Evolutionary conservation across 2,797 vertebrate species (phyloP), one percentile per base, ranked within the genome.

Genomic region (Xenopus petersii): DNA sequence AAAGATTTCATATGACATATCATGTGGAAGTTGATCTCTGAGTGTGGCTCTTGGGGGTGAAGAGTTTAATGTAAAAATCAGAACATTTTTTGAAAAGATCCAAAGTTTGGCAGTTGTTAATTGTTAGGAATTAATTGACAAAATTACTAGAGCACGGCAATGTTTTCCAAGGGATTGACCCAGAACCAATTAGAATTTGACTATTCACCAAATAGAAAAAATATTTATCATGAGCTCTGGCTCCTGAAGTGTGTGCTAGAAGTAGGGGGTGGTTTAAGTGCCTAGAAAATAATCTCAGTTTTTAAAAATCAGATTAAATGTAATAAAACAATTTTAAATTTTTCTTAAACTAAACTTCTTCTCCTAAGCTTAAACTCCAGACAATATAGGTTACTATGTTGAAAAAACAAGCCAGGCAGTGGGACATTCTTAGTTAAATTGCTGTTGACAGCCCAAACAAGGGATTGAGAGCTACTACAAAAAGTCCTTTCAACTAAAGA

Each of bases 101-200:
- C 87, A 81, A 88, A 87, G 89, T 87, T 89, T 92, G 91, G 91
- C 90, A 91, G 86, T 80, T 84, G 87, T 88, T 86, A 88, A 85
- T 90, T 89, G 89, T 90, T 87, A 89, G 88, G 91, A 89, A 90
- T 90, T 93, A 93, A 93, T 93, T 92, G 91, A 89, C 90, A 88
- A 92, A 92, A 92, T 92, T 91, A 89, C 88, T 85, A 81, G 88
- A 89, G 87, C 84, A 83, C 84, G 84, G 87, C 84, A 82, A 79
- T 82, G 80, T 84, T 88, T 88, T 89, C 82, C 84, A 87, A 88
- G 89, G 87, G 88, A 90, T 81, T 92, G 90, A 92, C 91, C 91
- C 91, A 90, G 90, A 91, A 92, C 91, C 91, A 92, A 93, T 92
- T 92, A 92, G 90, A 90, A 91, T 86, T 90, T 89, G 89, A 85